Evolutionary conservation across 2,888 invertebrate genomes (phyloP), one percentile per base, ranked within the genome.

Genomic region (Xestobium rufovillosum): DNA sequence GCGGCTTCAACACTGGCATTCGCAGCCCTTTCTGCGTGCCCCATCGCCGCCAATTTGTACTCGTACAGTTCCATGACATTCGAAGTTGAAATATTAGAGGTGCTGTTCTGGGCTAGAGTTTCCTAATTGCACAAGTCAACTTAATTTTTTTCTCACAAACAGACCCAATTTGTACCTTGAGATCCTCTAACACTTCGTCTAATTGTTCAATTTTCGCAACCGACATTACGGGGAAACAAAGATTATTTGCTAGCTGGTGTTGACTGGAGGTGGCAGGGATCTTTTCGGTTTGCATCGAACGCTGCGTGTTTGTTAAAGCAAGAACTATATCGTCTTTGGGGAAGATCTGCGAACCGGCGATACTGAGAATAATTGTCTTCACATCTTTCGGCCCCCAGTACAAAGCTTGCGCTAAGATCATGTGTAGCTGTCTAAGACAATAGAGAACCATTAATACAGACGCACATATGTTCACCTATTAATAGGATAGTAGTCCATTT

Each of bases 21-120:
- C 27, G 71, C 66, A 0, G 67, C 63, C 17, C 68, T 57, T 53
- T 73, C 71, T 0, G 70, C 66, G 41, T 71, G 69, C 6, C 63
- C 63, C 65, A 73, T 66, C 11, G 70, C 60, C 2, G 74, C 70
- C 59, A 82, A 66, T 57, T 81, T 80, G 57, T 80, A 81, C 12
- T 81, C 79, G 38, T 80, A 83, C 42, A 83, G 53, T 56, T 83
- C 82, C 75, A 83, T 82, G 3, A 82, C 74, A 30, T 79, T 75
- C 0, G 79, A 79, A 0, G 77, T 78, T 1, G 77, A 70, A 34
- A 78, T 66, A 48, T 78, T 75, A 0, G 63, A 59, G 30, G 76
- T 63, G 66, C 73, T 65, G 45, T 74, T 72, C 3, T 67, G 60
- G 1, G 68, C 53, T 6, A 71, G 60, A 1, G 70, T 68, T 8